Conservation (phyloP, 1,140 invertebrate genomes). For the Ctenoplectra terminalis region DNA sequence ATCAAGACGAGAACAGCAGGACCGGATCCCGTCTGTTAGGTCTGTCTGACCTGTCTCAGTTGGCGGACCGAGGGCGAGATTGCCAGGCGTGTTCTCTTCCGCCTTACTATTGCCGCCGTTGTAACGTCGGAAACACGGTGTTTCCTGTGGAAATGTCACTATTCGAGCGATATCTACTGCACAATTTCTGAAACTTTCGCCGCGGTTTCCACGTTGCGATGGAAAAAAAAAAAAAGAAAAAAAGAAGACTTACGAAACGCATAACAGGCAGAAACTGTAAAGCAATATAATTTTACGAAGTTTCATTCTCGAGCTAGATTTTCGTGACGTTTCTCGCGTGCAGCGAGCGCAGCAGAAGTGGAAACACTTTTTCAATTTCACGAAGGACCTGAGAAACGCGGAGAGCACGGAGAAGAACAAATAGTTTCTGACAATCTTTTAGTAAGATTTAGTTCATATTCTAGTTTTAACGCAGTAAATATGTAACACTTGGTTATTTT, state of each 20-base stretch:
- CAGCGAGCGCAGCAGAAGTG: no score
- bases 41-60: slow-evolving; percentile 61
- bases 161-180: slow-evolving; percentile 20
- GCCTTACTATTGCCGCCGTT: slow-evolving; percentile 26
- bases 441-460: neutral
- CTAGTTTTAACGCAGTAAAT: neutral
- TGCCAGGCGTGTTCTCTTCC: slow-evolving; percentile 52
- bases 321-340: neutral
- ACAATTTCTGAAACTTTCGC: neutral
- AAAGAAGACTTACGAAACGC: neutral
- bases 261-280: neutral
- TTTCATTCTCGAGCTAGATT: neutral
- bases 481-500: neutral
- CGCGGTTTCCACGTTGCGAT: neutral
- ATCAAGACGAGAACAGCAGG: slow-evolving; percentile 43
- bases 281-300: slow-evolving; percentile 7
- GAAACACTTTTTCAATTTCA: slow-evolving; percentile 4
- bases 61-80: slow-evolving; percentile 59
- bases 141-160: slow-evolving; percentile 58
- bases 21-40: slow-evolving; percentile 62
- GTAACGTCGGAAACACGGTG: slow-evolving; percentile 54
- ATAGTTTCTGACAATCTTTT: neutral
- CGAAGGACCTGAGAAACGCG: neutral
- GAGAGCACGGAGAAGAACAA: neutral
- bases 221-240: neutral